Conservation (phyloP, 2,888 invertebrate species). For the Latheticus oryzae region DNA sequence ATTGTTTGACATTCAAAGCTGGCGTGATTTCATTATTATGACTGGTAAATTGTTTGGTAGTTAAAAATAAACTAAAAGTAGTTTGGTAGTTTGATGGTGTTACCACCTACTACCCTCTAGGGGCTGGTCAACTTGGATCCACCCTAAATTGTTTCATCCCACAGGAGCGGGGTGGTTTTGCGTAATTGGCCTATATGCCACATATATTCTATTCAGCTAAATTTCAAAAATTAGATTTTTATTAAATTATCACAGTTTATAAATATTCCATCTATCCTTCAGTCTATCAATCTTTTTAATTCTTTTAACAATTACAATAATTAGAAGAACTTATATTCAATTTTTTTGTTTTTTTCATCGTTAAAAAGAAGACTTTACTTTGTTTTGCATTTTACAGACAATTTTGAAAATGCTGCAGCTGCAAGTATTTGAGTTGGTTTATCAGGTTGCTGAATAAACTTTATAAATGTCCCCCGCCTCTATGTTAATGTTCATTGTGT, state of each 20-base stretch:
- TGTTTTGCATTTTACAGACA: neutral
- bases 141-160: conserved; percentile 49
- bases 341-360: neutral
- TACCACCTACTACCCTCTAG: conserved; percentile 58
- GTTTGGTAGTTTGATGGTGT: conserved; percentile 56
- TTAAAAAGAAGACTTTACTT: neutral
- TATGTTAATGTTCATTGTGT: conserved; percentile 60
- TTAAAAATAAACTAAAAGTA: conserved; percentile 55
- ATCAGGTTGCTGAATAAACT: conserved; percentile 62
- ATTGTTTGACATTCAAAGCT: conserved; percentile 47
- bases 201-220: neutral
- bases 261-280: too few species aligned
- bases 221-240: neutral
- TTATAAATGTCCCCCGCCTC: conserved; percentile 58
- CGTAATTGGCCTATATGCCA: too few species aligned
- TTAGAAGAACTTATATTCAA: too few species aligned
- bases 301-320: neutral
- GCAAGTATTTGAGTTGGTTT: conserved; percentile 54
- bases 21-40: conserved; percentile 41
- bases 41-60: conserved; percentile 50
- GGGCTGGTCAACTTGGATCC: conserved; percentile 56
- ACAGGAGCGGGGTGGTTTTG: conserved; percentile 46
- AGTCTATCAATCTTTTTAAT: too few species aligned
- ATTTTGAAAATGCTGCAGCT: conserved; percentile 30
- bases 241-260: too few species aligned